These are phyloP conservation scores for Callipepla californica DNA, from an alignment of 2,113 vertebrate genomes.

Conservation along the genomic window DNA sequence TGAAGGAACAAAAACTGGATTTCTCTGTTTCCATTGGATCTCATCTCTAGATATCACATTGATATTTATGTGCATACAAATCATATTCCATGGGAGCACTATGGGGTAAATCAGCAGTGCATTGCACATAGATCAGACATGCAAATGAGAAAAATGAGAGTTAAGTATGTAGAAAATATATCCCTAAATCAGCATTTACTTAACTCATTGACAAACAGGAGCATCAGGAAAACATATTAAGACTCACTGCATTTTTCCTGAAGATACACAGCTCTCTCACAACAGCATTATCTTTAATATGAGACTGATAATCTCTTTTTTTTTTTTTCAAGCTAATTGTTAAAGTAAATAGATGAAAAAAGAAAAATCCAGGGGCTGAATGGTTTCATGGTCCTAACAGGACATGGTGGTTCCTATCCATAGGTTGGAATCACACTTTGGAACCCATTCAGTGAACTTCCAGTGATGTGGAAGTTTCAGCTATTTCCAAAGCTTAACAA, in stretches of 20 bases:
- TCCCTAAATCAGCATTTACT: conserved; percentile 30
- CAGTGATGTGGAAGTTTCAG: not conserved
- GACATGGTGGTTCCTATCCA: not conserved
- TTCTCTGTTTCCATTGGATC: conserved; percentile 67
- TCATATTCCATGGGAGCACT: conserved; percentile 55
- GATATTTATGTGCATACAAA: conserved; percentile 67
- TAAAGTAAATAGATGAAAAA: not conserved
- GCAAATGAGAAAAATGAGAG: conserved; percentile 45
- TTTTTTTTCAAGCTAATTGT: not conserved
- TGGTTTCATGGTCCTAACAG: not conserved
- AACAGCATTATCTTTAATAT: not conserved
- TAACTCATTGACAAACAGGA: conserved; percentile 37
- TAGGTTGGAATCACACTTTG: not conserved
- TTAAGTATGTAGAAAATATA: conserved; percentile 14
- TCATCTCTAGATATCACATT: conserved; percentile 55
- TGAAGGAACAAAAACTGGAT: conserved; percentile 59
- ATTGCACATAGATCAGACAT: conserved; percentile 35
- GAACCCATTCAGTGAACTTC: not conserved
- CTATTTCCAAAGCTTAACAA: not conserved
- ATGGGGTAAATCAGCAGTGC: conserved; percentile 39
- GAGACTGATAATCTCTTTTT: not conserved
- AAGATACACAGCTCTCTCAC: not conserved
- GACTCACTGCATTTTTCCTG: not conserved
- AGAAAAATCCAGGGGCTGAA: not conserved
- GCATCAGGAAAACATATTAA: conserved; percentile 10